Evolutionary conservation across 2,113 vertebrate genomes (phyloP), one percentile per base, ranked within the genome.

Genomic region (Otocyon megalotis): DNA sequence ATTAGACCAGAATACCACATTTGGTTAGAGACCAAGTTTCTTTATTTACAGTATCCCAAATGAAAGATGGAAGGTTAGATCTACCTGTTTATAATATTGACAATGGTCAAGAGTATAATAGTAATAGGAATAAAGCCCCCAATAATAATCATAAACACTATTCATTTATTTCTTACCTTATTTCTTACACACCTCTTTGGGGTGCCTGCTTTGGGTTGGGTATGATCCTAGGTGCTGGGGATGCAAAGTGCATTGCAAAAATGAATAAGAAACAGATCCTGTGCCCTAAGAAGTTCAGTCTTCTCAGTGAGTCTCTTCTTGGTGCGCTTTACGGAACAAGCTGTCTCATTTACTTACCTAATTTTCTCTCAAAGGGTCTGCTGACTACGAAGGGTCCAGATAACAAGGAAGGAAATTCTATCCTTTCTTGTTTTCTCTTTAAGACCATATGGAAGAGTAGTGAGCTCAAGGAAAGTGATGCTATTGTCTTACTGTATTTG

Each of bases 11-110:
- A 95, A 54, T 63, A 58, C 37, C 37, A 0, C 24, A 15, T 94
- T 97, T 95, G 92, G 71, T 82, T 94, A 62, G 77, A 87, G 74
- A n/a, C 20, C 5, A 2, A 65, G 28, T 82, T 94, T 96, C 35
- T 91, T 95, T 56, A 90, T 32, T 76, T 87, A 50, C 5, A 22
- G 26, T n/a, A 24, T 85, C 50, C 6, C 37, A 50, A 16, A 72
- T 85, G 32, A 90, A 77, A 86, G 6, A 24, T 84, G 43, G 17
- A 81, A 80, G 65, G 74, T 77, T 62, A 56, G 8, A 67, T 71
- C n/a, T 35, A n/a, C 37, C 15, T 81, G 32, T 37, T 20, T 81
- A 14, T n/a, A 79, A 79, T 76, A 37, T 10, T 35, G 54, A 58
- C 17, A 62, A 30, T 37, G 13, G 35, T 24, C 11, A 83, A 63